Percentiles rank a stretch among this genome's conserved stretches.
These are phyloP conservation scores for Drosophila dunni DNA, from an alignment of 1,140 invertebrate species.

Conservation along the genomic window DNA sequence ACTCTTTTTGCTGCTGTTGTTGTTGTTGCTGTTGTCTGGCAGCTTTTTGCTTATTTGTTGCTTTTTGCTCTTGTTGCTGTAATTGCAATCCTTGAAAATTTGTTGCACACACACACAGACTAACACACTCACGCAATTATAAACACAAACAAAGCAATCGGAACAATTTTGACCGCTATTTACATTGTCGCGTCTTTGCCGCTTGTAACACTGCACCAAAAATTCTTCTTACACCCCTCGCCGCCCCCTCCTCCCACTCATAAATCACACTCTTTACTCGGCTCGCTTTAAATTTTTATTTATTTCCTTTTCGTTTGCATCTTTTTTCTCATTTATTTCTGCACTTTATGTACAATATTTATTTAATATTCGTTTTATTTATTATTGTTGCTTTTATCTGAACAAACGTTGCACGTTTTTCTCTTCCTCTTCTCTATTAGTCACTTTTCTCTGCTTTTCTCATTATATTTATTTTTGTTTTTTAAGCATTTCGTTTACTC, in stretches of 20 bases:
- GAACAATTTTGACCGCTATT: constrained; percentile 48
- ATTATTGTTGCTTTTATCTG: constrained; percentile 41
- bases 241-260: not conserved
- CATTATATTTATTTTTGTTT: constrained; percentile 1
- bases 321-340: not conserved
- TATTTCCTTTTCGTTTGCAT: not conserved
- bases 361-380: constrained; percentile 53
- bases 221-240: not conserved
- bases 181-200: constrained; percentile 40
- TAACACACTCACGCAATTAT: constrained; percentile 40
- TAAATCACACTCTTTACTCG: constrained; percentile 1
- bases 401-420: constrained; percentile 33
- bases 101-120: constrained; percentile 36
- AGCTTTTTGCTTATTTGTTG: constrained; percentile 34
- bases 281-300: constrained; percentile 6
- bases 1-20: constrained; percentile 58
- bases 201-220: constrained; percentile 14
- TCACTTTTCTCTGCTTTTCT: constrained; percentile 28
- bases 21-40: constrained; percentile 45
- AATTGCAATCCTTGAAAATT: constrained; percentile 76
- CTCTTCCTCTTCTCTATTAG: constrained; percentile 33
- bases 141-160: constrained; percentile 45
- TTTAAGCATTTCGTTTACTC: constrained; percentile 25
- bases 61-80: constrained; percentile 49
- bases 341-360: constrained; percentile 38